These are phyloP conservation scores for Calliopsis andreniformis DNA, from an alignment of 1,140 invertebrate genomes.

Conservation along the genomic window DNA sequence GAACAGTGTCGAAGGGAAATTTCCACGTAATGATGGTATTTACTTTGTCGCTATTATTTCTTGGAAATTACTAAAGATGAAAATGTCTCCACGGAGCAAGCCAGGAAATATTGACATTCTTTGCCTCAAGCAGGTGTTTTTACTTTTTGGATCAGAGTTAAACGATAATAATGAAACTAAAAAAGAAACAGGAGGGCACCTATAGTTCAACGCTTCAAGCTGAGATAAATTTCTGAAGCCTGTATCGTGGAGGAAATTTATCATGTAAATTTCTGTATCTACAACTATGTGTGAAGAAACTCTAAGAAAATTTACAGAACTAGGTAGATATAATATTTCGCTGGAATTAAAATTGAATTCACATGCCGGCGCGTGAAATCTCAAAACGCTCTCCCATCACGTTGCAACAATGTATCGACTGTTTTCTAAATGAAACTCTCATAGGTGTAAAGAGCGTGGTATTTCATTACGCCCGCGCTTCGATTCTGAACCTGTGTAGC, in stretches of 20 bases:
- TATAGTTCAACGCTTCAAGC: too few relatives aligned
- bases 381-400: not conserved
- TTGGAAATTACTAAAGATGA: too few relatives aligned
- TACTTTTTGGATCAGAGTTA: too few relatives aligned
- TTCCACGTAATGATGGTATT: not conserved
- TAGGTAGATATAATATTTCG: not conserved
- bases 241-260: too few relatives aligned
- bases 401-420: not conserved
- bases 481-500: slow-evolving; percentile 43
- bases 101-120: not conserved
- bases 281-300: too few relatives aligned
- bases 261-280: too few relatives aligned
- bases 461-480: slow-evolving; percentile 49
- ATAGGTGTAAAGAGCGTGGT: slow-evolving; percentile 43
- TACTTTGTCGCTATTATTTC: not conserved
- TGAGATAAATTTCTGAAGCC: too few relatives aligned
- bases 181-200: not conserved
- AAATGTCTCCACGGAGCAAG: not conserved
- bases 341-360: too few relatives aligned
- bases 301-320: not conserved
- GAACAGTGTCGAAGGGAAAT: not conserved
- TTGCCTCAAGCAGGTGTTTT: too few relatives aligned
- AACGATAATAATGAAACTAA: not conserved
- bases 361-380: not conserved
- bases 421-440: slow-evolving; percentile 23